Evolutionary conservation across 2,888 invertebrate species (phyloP).

Genomic region (Acrobasis consociella): DNA sequence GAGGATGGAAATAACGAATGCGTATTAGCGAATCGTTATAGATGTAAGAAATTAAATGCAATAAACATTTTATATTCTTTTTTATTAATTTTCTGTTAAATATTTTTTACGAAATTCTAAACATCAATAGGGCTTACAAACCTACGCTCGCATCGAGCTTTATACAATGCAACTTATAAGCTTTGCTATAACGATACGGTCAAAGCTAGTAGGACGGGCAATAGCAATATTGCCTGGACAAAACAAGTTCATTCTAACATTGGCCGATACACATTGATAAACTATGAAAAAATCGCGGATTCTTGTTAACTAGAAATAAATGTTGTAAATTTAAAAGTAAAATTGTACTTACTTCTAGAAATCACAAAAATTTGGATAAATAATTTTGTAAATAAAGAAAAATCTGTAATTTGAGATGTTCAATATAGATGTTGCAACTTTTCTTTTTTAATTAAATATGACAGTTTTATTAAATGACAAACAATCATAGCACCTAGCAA

Average conservation of each 20-base stretch:
- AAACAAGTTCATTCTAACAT: slow-evolving; percentile 8
- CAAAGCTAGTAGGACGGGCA: slow-evolving; percentile 18
- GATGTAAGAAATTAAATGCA: background rate
- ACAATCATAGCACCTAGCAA: too few relatives aligned
- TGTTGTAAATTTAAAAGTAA: background rate
- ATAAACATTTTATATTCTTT: slow-evolving; percentile 25
- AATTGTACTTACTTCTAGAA: slow-evolving; percentile 11
- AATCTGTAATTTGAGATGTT: background rate
- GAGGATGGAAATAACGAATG: too few relatives aligned
- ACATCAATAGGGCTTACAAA: slow-evolving; percentile 37
- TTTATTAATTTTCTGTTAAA: slow-evolving; percentile 35
- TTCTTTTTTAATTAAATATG: too few relatives aligned
- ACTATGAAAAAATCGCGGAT: background rate
- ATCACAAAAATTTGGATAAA: background rate
- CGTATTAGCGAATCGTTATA: too few relatives aligned
- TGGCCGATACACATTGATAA: slow-evolving; percentile 9
- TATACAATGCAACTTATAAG: slow-evolving; percentile 28
- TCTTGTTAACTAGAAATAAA: background rate
- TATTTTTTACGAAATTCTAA: slow-evolving; percentile 40
- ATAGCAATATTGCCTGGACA: slow-evolving; percentile 2
- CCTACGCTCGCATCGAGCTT: slow-evolving; percentile 32
- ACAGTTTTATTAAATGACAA: too few relatives aligned
- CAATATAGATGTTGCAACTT: background rate
- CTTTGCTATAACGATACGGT: background rate
- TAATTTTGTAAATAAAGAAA: background rate